Base-by-base conservation (phyloP, 1,140 invertebrate genomes). In the Anastrepha ludens region DNA sequence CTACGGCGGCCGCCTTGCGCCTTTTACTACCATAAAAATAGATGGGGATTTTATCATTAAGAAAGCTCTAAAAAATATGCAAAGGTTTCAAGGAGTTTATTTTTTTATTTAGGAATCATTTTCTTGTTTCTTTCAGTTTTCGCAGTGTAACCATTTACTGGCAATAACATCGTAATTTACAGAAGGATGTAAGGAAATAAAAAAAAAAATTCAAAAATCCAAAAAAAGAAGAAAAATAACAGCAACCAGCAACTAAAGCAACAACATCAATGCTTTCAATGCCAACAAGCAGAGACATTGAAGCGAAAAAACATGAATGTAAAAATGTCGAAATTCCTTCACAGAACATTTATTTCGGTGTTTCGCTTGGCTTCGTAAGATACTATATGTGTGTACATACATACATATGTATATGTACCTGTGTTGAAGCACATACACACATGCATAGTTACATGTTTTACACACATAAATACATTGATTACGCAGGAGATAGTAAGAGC, bases 341-440 rank as follows among this genome's bases (percentile, higher is more conserved):
- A 92, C 91, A 92, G 91, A 92, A 92, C 91, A 92, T 92, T 92
- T 92, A 92, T 92, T 92, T 92, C 89, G 89, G 91, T 90, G 67
- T 74, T 74, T 74, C 41, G 41, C 67, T 74, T 74, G 67, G 67
- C 67, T 74, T 91, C 91, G 91, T 92, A 90, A 92, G 91, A 92
- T 90, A 29, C 29, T 29, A 29, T 29, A 29, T 29, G 29, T 29
- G 29, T 29, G 11, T 41, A 70, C 65, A n/a, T 6, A 15, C 67
- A 74, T 15, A 74, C 67, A 74, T 41, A 67, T 65, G 64, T 29
- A 29, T 47, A n/a, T 17, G 60, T 4, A 62, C 17, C 29, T 29
- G 17, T 15, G 17, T 62, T 17, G 7, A 58, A 1, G 7, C 13
- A 58, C 55, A 58, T 2, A n/a, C 13, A n/a, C 60, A 62, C 11